A percentile compares a stretch with the other conserved stretches of the same genome.
phyloP scores from a whole-genome alignment of 2,888 invertebrate species.

The Candidula unifasciata region DNA sequence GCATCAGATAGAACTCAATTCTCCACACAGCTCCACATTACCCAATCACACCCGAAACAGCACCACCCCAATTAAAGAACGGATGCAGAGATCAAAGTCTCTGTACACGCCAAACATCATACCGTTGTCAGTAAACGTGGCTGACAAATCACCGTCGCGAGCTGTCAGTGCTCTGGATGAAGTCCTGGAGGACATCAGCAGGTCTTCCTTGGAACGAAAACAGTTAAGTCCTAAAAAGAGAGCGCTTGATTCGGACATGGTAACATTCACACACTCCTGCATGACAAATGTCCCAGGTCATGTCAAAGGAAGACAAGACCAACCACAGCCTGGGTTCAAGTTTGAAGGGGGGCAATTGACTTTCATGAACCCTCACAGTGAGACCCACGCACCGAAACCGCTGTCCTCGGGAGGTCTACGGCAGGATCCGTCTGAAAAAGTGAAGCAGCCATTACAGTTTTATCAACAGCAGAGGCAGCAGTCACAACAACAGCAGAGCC shows the following conservation, averaged over 20 bases:
- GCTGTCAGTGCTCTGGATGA: slow-evolving; percentile 70
- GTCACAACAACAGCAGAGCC: neutral
- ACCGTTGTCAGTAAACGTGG: slow-evolving; percentile 63
- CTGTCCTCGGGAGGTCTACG: neutral
- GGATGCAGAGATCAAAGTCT: slow-evolving; percentile 59
- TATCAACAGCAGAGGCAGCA: slow-evolving; percentile 44
- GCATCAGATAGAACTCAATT: slow-evolving; percentile 47
- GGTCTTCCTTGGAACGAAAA: slow-evolving; percentile 67
- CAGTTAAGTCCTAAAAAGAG: slow-evolving; percentile 57
- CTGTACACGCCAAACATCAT: slow-evolving; percentile 68
- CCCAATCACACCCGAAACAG: slow-evolving; percentile 53
- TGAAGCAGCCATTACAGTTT: slow-evolving; percentile 56
- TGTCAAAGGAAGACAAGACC: slow-evolving; percentile 4
- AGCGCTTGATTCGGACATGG: neutral
- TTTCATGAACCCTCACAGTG: slow-evolving; percentile 25
- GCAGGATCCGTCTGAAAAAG: slow-evolving; percentile 31
- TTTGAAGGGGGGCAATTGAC: slow-evolving; percentile 37
- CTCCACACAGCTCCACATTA: slow-evolving; percentile 55
- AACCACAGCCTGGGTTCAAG: slow-evolving; percentile 4
- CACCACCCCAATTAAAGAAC: slow-evolving; percentile 48
- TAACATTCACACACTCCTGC: neutral
- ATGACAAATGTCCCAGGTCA: neutral
- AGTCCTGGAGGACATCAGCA: slow-evolving; percentile 68
- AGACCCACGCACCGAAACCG: slow-evolving; percentile 21
- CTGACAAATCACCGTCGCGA: slow-evolving; percentile 53